Conservation (phyloP, 92 coral and sea anemone genomes). For the Porites evermanni region DNA sequence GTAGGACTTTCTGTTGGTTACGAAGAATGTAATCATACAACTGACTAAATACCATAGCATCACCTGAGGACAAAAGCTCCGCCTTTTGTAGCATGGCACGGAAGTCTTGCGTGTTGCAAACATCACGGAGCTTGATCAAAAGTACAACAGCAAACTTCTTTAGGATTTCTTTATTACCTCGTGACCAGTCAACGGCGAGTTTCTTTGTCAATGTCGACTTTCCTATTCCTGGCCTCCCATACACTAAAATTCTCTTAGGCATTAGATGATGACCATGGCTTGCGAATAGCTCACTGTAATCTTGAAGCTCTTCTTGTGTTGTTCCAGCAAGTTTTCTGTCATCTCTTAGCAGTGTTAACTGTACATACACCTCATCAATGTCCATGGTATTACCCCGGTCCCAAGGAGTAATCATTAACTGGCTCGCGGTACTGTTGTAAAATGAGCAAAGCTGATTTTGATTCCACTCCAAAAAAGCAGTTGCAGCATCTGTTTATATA, state of each 20-base stretch:
- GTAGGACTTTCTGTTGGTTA: slow-evolving; percentile 18
- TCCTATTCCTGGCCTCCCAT: slow-evolving; percentile 34
- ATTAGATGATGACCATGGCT: neutral
- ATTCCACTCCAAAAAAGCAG: neutral
- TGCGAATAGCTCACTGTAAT: neutral
- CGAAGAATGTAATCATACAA: neutral
- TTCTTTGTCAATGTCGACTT: slow-evolving; percentile 20
- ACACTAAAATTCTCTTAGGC: slow-evolving; percentile 21
- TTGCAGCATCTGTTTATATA: neutral
- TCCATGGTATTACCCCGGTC: neutral
- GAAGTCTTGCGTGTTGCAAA: slow-evolving; percentile 2
- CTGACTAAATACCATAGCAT: neutral
- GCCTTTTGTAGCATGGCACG: neutral
- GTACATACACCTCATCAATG: neutral
- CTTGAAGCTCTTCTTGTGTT: neutral
- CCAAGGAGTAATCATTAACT: slow-evolving; percentile 1
- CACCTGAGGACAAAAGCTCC: slow-evolving; percentile 12
- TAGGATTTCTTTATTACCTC: slow-evolving; percentile 14
- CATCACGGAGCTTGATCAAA: slow-evolving; percentile 15
- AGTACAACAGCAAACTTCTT: slow-evolving; percentile 28
- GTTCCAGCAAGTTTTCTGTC: neutral
- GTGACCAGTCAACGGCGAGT: slow-evolving; percentile 32
- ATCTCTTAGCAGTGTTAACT: neutral
- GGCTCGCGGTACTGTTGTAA: neutral
- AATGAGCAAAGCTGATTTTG: neutral